These are phyloP conservation scores for Xylocampa areola DNA, from an alignment of 2,888 invertebrate genomes.

Conservation along the genomic window DNA sequence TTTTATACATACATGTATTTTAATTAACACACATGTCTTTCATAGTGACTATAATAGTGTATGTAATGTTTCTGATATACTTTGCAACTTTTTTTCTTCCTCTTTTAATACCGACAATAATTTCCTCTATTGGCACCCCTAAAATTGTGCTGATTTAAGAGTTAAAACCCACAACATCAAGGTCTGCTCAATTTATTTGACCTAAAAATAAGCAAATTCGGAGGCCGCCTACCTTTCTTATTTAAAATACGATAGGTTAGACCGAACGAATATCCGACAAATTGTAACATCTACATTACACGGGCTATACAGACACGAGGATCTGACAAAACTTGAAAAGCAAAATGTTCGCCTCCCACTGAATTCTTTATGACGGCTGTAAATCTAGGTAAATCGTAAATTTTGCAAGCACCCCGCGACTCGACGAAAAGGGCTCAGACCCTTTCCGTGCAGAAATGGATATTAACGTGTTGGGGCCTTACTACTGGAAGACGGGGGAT, in stretches of 20 bases:
- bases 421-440: slow-evolving; percentile 71
- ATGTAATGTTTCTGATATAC: no score
- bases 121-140: not conserved
- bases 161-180: not conserved
- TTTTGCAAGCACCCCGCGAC: slow-evolving; percentile 74
- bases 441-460: slow-evolving; percentile 72
- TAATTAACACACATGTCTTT: no score
- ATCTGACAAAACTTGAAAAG: slow-evolving; percentile 65
- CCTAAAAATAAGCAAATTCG: not conserved
- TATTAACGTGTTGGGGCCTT: slow-evolving; percentile 62
- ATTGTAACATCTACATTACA: slow-evolving; percentile 50
- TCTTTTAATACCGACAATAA: no score
- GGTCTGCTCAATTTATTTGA: slow-evolving; percentile 4
- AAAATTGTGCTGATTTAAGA: slow-evolving; percentile 1
- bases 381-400: slow-evolving; percentile 85
- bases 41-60: no score
- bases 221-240: slow-evolving; percentile 11
- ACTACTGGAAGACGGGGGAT: slow-evolving; percentile 39
- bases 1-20: no score
- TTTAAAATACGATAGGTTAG: slow-evolving; percentile 24
- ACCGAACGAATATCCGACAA: slow-evolving; percentile 38
- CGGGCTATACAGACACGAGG: slow-evolving; percentile 12
- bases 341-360: slow-evolving; percentile 65
- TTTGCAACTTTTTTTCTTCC: no score
- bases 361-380: slow-evolving; percentile 85